Evolutionary conservation across 2,888 invertebrate genomes (phyloP).

Genomic region (Eugnorisma glareosa): DNA sequence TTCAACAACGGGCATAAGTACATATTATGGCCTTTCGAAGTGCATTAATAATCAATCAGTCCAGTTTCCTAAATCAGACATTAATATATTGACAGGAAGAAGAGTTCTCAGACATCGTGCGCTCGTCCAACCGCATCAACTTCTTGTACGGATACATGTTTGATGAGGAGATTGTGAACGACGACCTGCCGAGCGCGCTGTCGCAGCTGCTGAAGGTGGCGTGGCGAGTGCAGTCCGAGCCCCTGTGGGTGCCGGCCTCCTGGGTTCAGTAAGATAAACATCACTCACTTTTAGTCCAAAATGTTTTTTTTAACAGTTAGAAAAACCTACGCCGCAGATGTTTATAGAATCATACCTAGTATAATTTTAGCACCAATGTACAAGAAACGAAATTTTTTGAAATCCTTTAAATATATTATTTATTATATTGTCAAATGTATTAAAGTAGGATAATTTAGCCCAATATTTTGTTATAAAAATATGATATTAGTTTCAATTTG

Average conservation of each 20-base stretch:
- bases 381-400: conserved; percentile 24
- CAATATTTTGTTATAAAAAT: conserved; percentile 47
- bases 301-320: not conserved
- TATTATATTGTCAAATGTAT: conserved; percentile 16
- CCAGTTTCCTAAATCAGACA: not conserved
- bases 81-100: conserved; percentile 92
- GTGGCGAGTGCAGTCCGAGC: conserved; percentile 96
- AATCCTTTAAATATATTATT: conserved; percentile 20
- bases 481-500: conserved; percentile 39
- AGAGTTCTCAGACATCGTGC: conserved; percentile 96
- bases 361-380: conserved; percentile 48
- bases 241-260: conserved; percentile 98
- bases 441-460: conserved; percentile 51
- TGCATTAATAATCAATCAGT: not conserved
- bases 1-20: too few species aligned
- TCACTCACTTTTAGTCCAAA: conserved; percentile 1
- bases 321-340: conserved; percentile 10
- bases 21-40: not conserved
- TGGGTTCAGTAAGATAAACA: conserved; percentile 94
- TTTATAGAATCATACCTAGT: conserved; percentile 25
- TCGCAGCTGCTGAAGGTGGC: conserved; percentile 95
- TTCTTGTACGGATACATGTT: conserved; percentile 98
- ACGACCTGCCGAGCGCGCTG: conserved; percentile 96
- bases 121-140: conserved; percentile 96
- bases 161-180: conserved; percentile 98